phyloP scores from a whole-genome alignment of 2,113 vertebrate genomes.

The Albula glossodonta region DNA sequence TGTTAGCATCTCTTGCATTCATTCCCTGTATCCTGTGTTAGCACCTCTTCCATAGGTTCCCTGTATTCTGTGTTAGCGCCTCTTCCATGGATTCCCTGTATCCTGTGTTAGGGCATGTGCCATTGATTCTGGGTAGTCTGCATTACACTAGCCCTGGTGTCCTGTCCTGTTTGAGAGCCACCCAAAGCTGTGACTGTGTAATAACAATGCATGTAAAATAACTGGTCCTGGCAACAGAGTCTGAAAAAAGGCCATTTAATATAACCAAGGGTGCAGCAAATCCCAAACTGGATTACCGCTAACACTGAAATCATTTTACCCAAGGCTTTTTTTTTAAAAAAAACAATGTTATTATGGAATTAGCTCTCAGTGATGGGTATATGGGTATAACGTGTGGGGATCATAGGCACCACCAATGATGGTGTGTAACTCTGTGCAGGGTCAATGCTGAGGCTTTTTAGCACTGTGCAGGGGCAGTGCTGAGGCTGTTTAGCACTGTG shows the following conservation, averaged over 20 bases:
- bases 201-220: no score
- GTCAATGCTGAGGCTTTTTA: no score
- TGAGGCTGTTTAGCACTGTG: no score
- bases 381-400: neutral
- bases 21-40: neutral
- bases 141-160: no score
- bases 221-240: neutral
- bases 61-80: neutral
- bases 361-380: neutral
- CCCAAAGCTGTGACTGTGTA: no score
- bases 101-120: neutral
- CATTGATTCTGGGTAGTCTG: no score
- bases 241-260: conserved; percentile 5
- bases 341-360: neutral
- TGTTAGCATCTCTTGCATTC: neutral
- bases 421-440: no score
- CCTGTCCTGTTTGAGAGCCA: no score
- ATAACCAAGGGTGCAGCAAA: conserved; percentile 16
- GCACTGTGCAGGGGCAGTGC: no score
- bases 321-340: neutral
- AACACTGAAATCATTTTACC: neutral
- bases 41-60: neutral
- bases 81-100: neutral
- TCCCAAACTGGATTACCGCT: conserved; percentile 25
- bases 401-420: no score